Conservation (phyloP, 2,797 vertebrate genomes). For the Acropternis orthonyx region DNA sequence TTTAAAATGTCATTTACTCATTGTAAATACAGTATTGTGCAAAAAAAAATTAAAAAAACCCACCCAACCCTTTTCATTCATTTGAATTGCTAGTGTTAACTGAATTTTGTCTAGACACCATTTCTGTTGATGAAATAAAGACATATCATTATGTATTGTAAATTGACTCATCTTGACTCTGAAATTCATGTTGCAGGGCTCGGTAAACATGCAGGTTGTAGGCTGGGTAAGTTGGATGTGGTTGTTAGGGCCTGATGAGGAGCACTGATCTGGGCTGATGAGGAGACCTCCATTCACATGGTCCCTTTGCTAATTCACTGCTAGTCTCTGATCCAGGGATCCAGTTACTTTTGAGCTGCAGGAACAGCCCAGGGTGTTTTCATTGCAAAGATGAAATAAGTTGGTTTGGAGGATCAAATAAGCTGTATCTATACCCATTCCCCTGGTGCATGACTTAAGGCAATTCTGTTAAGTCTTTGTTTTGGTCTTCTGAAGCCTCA, state of each 20-base stretch:
- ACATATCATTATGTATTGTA: constrained; percentile 92
- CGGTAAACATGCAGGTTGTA: fast-evolving
- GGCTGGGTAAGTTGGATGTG: not conserved
- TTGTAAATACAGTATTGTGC: constrained; percentile 99
- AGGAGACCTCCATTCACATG: not conserved
- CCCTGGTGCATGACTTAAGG: not conserved
- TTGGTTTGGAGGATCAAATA: constrained; percentile 30
- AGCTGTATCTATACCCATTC: not conserved
- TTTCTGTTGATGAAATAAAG: constrained; percentile 99
- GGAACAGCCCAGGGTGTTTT: not conserved
- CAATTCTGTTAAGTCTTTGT: not conserved
- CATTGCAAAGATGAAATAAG: not conserved
- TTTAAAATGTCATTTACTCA: constrained; percentile 91
- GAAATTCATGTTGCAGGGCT: not conserved
- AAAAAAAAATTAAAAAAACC: constrained; percentile 75
- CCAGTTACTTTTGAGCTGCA: constrained; percentile 19
- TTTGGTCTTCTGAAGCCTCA: not conserved
- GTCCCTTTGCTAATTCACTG: not conserved
- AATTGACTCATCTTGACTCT: constrained; percentile 27
- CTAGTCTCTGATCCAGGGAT: constrained; percentile 3
- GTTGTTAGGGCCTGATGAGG: not conserved
- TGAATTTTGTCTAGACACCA: constrained; percentile 99
- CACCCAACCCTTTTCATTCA: constrained; percentile 86
- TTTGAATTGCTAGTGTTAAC: constrained; percentile 99
- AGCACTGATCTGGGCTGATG: not conserved